Evolutionary conservation across 1,140 invertebrate species (phyloP).

Genomic region (Sipha flava): DNA sequence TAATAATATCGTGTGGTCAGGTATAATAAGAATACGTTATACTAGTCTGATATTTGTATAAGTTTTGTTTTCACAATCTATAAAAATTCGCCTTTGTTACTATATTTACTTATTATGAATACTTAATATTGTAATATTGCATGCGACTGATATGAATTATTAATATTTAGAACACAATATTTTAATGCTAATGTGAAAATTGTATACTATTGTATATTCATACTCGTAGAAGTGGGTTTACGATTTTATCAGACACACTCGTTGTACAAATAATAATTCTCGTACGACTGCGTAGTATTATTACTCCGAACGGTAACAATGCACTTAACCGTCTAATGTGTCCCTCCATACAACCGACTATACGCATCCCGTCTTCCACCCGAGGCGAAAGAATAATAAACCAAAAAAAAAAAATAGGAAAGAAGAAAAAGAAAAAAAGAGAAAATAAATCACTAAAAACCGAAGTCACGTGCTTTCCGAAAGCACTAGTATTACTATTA

Average conservation of each 20-base stretch:
- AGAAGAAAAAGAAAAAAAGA: no score
- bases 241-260: background rate
- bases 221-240: background rate
- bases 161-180: background rate
- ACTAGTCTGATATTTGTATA: no score
- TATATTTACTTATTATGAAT: no score
- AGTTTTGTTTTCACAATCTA: background rate
- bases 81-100: background rate
- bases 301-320: background rate
- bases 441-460: constrained; percentile 20
- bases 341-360: background rate
- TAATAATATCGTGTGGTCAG: no score
- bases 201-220: background rate
- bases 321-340: background rate
- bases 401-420: no score
- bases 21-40: no score
- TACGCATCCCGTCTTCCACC: background rate
- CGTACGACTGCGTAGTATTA: background rate
- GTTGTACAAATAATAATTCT: background rate
- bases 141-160: background rate
- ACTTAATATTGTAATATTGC: no score
- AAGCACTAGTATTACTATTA: background rate
- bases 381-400: background rate
- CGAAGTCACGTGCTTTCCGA: background rate
- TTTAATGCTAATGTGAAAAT: background rate